phyloP scores from a whole-genome alignment of 1,140 invertebrate genomes.

The Camponotus vicinus region DNA sequence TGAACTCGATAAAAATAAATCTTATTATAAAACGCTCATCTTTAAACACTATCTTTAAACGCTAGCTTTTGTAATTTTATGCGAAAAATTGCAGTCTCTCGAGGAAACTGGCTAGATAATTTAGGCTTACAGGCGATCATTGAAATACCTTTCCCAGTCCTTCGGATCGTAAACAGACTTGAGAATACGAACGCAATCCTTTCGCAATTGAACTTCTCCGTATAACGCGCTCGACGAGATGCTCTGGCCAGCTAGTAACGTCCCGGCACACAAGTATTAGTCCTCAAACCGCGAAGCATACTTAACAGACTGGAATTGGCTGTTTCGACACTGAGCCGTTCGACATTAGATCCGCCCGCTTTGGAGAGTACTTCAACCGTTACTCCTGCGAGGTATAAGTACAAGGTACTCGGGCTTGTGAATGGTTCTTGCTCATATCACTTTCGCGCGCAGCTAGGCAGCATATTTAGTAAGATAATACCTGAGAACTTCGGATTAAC shows the following conservation, averaged over 20 bases:
- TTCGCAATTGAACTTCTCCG: conserved; percentile 57
- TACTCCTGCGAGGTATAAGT: conserved; percentile 66
- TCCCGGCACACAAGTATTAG: conserved; percentile 68
- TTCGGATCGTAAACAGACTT: conserved; percentile 12
- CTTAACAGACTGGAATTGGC: conserved; percentile 72
- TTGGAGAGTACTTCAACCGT: conserved; percentile 70
- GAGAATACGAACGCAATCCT: conserved; percentile 17
- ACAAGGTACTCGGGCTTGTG: conserved; percentile 66
- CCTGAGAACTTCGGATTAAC: conserved; percentile 46
- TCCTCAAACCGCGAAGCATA: conserved; percentile 71
- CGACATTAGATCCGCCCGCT: conserved; percentile 67
- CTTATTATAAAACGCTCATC: neutral
- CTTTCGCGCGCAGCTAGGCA: conserved; percentile 64
- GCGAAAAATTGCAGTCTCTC: neutral
- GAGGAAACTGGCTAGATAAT: neutral
- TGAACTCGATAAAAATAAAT: conserved; percentile 5
- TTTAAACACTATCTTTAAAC: too few species aligned
- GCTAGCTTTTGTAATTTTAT: neutral
- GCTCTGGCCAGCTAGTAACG: conserved; percentile 55
- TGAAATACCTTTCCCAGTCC: neutral
- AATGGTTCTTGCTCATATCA: conserved; percentile 72
- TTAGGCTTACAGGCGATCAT: neutral
- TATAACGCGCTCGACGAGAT: conserved; percentile 49
- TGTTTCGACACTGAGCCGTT: conserved; percentile 70
- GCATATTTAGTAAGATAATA: conserved; percentile 75